Evolutionary conservation across 2,113 vertebrate genomes (phyloP), one percentile per base, ranked within the genome.

Genomic region (Turnix velox): DNA sequence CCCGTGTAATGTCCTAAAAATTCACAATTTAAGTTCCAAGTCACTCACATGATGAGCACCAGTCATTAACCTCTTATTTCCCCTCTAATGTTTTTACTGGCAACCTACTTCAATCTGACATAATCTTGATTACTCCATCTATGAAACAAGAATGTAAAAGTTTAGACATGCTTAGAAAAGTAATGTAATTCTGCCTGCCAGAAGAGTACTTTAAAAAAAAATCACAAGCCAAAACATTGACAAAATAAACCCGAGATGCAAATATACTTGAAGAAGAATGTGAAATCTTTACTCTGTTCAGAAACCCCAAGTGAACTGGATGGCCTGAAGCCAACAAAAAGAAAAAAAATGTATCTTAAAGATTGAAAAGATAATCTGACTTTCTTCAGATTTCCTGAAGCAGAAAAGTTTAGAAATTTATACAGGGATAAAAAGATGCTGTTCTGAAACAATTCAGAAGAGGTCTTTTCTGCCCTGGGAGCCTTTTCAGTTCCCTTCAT

Each of bases 21-120:
- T 46, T 42, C n/a, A n/a, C n/a, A 42, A 71, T 62, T 7, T 49
- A 65, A 27, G 22, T 83, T 78, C 42, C 52, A 78, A 63, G 8
- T 16, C 39, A 45, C n/a, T 51, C 0, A 67, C 48, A 48, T 45
- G 1, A 69, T 51, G 9, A 65, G 3, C 4, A 1, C 3, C 2
- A 55, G 43, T 74, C 7, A 49, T 69, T 61, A 11, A 6, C 35
- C 7, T 4, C 18, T 22, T 28, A 35, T 17, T 17, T 11, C 7
- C 2, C 2, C 1, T 6, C 6, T 57, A 45, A 52, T 0, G 1
- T 40, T 82, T 90, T 63, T 76, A 57, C 19, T 87, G 27, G 11
- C n/a, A 80, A 51, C 12, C 20, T 79, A 55, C 12, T 59, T 72
- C 30, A 52, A 10, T 68, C 18, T 46, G 80, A 80, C 79, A 35